Conservation (phyloP, 2,797 vertebrate species). For the Dicrostonyx torquatus region DNA sequence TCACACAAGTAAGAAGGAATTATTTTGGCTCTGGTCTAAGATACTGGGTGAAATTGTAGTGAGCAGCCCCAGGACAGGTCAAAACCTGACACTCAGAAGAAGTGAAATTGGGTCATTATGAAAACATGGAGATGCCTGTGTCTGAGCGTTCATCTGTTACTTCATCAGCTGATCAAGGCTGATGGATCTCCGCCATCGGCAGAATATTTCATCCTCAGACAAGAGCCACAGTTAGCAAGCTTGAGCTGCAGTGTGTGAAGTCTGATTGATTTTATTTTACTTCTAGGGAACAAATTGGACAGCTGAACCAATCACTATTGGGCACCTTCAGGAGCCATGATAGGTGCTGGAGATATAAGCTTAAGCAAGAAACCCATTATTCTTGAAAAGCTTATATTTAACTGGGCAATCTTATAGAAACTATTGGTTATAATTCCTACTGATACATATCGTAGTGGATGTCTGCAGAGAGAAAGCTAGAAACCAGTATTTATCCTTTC, state of each 20-base stretch:
- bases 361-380: background rate
- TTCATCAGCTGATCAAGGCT: background rate
- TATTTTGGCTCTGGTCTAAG: background rate
- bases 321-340: background rate
- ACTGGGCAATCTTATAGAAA: background rate
- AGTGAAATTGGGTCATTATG: background rate
- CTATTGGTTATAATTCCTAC: background rate
- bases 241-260: background rate
- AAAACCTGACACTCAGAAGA: background rate
- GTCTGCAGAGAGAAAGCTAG: background rate
- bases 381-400: background rate
- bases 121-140: background rate
- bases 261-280: constrained; percentile 43
- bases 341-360: background rate
- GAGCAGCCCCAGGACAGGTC: background rate
- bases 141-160: background rate
- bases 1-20: background rate
- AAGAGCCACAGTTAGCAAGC: background rate
- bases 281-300: background rate
- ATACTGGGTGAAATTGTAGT: background rate
- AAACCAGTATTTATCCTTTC: background rate
- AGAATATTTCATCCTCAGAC: background rate
- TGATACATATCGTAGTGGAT: background rate
- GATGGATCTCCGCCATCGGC: background rate
- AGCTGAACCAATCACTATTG: background rate